Percentiles rank a stretch among this genome's conserved stretches.
Evolutionary conservation across 2,113 vertebrate species (phyloP).

Genomic region (Rhinichthys klamathensis): DNA sequence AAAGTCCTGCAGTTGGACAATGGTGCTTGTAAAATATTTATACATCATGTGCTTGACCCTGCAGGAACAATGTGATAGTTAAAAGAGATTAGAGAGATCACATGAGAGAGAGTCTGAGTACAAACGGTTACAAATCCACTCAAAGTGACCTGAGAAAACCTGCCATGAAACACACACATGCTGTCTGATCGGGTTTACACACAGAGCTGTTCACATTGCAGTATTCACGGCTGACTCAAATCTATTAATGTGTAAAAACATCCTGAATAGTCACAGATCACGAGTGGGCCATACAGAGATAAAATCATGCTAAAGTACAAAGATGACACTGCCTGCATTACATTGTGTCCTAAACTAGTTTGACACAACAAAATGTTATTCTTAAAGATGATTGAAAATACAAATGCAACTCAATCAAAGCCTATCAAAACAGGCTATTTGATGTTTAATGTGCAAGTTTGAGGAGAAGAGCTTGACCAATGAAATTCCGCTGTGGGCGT

Average conservation of each 20-base stretch:
- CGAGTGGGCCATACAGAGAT: neutral
- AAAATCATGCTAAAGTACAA: neutral
- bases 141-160: constrained; percentile 11
- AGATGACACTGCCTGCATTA: neutral
- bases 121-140: constrained; percentile 26
- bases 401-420: neutral
- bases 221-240: neutral
- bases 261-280: neutral
- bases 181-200: neutral
- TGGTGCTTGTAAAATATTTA: constrained; percentile 3
- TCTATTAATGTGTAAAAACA: too few species aligned
- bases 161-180: neutral
- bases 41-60: constrained; percentile 5
- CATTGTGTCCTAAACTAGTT: neutral
- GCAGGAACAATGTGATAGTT: neutral
- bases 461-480: neutral
- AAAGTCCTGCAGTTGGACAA: neutral
- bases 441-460: neutral
- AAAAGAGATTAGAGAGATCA: constrained; percentile 41
- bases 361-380: neutral
- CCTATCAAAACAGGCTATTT: neutral
- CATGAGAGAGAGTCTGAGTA: constrained; percentile 5
- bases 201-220: neutral
- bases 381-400: neutral
- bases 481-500: neutral